phyloP scores from a whole-genome alignment of 2,888 invertebrate genomes.

The Parelbella ahira region DNA sequence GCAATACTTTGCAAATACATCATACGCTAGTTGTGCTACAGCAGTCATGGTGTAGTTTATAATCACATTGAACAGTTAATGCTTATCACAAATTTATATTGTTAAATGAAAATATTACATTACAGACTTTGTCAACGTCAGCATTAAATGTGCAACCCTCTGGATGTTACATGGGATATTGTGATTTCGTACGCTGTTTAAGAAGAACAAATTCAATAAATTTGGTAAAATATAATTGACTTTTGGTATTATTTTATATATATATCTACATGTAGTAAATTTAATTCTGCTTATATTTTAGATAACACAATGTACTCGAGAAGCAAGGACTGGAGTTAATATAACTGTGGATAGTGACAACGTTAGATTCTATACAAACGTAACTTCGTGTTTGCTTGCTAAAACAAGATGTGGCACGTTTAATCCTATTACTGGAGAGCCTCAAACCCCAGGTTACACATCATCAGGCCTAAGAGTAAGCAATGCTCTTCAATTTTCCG shows the following conservation, averaged over 20 bases:
- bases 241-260: no score
- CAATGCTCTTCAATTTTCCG: slow-evolving; percentile 80
- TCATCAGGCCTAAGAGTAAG: slow-evolving; percentile 58
- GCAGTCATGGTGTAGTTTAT: slow-evolving; percentile 76
- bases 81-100: no score
- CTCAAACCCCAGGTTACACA: slow-evolving; percentile 75
- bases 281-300: slow-evolving; percentile 39
- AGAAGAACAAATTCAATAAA: slow-evolving; percentile 78
- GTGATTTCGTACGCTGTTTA: slow-evolving; percentile 81
- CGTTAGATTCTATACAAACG: slow-evolving; percentile 80
- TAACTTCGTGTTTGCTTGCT: slow-evolving; percentile 84
- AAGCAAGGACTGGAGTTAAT: slow-evolving; percentile 72
- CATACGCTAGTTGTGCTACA: slow-evolving; percentile 73
- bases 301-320: slow-evolving; percentile 77
- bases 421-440: slow-evolving; percentile 84
- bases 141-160: slow-evolving; percentile 69
- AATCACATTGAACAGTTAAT: no score
- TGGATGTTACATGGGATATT: slow-evolving; percentile 81
- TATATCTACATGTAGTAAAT: background rate
- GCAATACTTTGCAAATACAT: slow-evolving; percentile 74
- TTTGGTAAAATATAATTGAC: no score
- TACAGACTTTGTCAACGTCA: slow-evolving; percentile 62
- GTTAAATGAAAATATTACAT: no score
- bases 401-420: slow-evolving; percentile 81
- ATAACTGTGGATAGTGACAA: slow-evolving; percentile 72